Evolutionary conservation across 2,797 vertebrate species (phyloP).

Genomic region (Zenarchopterus dispar): DNA sequence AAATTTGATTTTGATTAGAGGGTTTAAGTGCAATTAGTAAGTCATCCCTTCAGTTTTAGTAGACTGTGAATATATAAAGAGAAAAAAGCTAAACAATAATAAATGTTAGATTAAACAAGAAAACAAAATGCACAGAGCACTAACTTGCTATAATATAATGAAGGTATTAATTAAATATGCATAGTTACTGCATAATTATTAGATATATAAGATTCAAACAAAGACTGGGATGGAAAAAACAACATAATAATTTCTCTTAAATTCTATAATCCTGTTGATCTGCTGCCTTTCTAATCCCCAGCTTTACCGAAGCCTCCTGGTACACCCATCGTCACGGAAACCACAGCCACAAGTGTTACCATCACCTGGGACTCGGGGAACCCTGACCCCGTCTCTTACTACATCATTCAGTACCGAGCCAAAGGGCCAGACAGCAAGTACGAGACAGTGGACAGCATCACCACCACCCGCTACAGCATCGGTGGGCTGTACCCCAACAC

Average conservation of each 20-base stretch:
- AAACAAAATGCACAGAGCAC: too few species aligned
- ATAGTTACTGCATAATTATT: too few species aligned
- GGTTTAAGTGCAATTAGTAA: too few species aligned
- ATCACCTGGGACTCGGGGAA: constrained; percentile 99
- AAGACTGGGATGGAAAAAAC: background rate
- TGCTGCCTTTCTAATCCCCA: constrained; percentile 63
- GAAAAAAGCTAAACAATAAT: too few species aligned
- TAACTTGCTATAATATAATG: too few species aligned
- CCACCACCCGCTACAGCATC: constrained; percentile 98
- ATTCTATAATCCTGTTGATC: background rate
- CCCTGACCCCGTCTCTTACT: constrained; percentile 95
- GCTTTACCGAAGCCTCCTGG: constrained; percentile 96
- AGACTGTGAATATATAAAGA: too few species aligned
- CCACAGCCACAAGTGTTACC: constrained; percentile 97
- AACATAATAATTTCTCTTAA: background rate
- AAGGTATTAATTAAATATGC: too few species aligned
- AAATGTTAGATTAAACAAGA: too few species aligned
- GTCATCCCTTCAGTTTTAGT: too few species aligned
- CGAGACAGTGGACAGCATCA: constrained; percentile 96
- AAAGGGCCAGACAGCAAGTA: constrained; percentile 95
- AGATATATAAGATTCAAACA: too few species aligned
- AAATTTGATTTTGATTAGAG: too few species aligned
- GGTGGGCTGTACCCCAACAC: constrained; percentile 98
- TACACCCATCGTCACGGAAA: constrained; percentile 94
- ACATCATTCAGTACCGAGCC: constrained; percentile 96